Percentiles rank a stretch among this genome's conserved stretches.
These are phyloP conservation scores for Eublepharis macularius DNA, from an alignment of 2,113 vertebrate species.

Conservation along the genomic window DNA sequence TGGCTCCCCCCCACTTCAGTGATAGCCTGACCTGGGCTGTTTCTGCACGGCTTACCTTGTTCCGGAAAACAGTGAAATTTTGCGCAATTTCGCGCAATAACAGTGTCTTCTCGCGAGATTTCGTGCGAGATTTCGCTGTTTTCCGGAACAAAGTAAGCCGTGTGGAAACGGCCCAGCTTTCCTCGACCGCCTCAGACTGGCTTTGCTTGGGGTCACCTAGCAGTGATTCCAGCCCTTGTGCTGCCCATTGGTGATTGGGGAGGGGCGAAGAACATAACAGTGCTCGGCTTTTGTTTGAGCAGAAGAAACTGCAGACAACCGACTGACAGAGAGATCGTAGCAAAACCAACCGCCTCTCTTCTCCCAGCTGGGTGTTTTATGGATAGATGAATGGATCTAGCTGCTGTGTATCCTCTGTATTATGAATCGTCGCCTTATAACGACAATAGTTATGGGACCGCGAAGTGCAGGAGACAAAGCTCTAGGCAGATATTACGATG, in stretches of 20 bases:
- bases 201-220: no score
- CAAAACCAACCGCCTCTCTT: neutral
- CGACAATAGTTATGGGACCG: conserved; percentile 18
- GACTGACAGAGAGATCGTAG: neutral
- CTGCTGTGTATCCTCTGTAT: conserved; percentile 13
- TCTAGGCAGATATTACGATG: conserved; percentile 34
- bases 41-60: no score
- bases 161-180: no score
- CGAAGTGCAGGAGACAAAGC: conserved; percentile 24
- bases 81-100: no score
- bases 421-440: conserved; percentile 42
- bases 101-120: no score
- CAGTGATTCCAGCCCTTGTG: no score
- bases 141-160: no score
- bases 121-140: no score
- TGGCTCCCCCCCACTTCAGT: neutral
- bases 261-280: no score
- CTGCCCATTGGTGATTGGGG: neutral
- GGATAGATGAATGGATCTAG: conserved; percentile 34
- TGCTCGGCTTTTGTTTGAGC: neutral
- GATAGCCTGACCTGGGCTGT: no score
- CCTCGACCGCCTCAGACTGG: no score
- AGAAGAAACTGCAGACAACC: neutral
- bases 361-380: neutral
- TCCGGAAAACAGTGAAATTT: no score